These are phyloP conservation scores for Cataglyphis albicans DNA, from an alignment of 2,888 invertebrate species.

Conservation along the genomic window DNA sequence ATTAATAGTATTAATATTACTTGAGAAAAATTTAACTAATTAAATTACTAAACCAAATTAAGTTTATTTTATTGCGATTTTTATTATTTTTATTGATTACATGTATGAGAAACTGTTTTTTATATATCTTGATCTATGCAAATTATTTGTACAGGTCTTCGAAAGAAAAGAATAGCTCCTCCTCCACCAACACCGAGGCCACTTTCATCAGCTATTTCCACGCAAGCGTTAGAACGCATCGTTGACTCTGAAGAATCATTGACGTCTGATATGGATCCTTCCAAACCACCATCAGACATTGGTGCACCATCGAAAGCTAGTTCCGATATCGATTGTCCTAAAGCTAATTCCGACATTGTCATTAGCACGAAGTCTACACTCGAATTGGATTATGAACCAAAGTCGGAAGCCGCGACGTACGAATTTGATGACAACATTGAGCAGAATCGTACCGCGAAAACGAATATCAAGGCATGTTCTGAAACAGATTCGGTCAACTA, in stretches of 20 bases:
- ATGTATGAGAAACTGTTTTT: background rate
- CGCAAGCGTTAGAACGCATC: slow-evolving; percentile 83
- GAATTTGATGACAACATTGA: slow-evolving; percentile 4
- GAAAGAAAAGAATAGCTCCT: slow-evolving; percentile 89
- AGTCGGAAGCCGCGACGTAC: slow-evolving; percentile 37
- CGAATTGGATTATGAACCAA: background rate
- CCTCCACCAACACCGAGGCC: slow-evolving; percentile 83
- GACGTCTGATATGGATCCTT: slow-evolving; percentile 83
- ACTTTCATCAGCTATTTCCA: slow-evolving; percentile 82
- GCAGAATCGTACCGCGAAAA: slow-evolving; percentile 7
- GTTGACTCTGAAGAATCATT: slow-evolving; percentile 84
- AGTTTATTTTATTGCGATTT: background rate
- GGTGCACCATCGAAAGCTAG: slow-evolving; percentile 77
- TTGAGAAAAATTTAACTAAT: no score
- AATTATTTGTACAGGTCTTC: slow-evolving; percentile 83
- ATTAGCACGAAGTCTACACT: slow-evolving; percentile 62
- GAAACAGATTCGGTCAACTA: slow-evolving; percentile 45
- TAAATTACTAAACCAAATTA: no score
- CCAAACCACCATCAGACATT: slow-evolving; percentile 83
- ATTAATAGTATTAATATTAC: no score
- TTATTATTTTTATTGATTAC: no score
- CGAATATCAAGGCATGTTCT: slow-evolving; percentile 34
- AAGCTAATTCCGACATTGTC: slow-evolving; percentile 80
- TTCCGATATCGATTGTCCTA: slow-evolving; percentile 79
- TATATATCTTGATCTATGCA: background rate